These are phyloP conservation scores for Sthenelais limicola DNA, from an alignment of 2,888 invertebrate species.

Conservation along the genomic window DNA sequence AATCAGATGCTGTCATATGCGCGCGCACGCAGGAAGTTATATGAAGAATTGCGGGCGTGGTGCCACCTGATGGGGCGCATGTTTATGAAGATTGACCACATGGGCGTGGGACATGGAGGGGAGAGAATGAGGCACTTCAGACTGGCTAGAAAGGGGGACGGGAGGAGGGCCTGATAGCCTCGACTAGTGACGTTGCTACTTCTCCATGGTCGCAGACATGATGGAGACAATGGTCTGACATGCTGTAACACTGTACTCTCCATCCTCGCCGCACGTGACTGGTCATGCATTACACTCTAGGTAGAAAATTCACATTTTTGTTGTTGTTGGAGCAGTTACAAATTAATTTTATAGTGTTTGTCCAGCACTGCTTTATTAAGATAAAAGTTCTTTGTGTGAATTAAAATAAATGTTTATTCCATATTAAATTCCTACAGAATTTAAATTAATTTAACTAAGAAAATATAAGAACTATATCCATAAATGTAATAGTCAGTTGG, in stretches of 20 bases:
- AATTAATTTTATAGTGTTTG: too few relatives aligned
- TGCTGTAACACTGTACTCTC: constrained; percentile 21
- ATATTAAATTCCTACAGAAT: background rate
- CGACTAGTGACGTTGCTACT: background rate
- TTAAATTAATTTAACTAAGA: background rate
- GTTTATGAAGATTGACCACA: constrained; percentile 31
- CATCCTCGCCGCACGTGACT: background rate
- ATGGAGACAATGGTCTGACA: background rate
- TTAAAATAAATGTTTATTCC: background rate
- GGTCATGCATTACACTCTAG: constrained; percentile 16
- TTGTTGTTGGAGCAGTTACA: too few relatives aligned
- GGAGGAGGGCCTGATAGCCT: too few relatives aligned
- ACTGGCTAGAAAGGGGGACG: too few relatives aligned
- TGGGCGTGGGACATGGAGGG: background rate
- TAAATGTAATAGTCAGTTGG: too few relatives aligned
- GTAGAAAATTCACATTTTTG: too few relatives aligned
- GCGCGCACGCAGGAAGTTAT: constrained; percentile 33
- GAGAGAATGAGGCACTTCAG: too few relatives aligned
- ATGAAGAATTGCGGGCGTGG: too few relatives aligned
- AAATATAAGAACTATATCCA: too few relatives aligned
- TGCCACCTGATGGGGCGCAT: constrained; percentile 23
- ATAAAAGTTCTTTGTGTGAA: too few relatives aligned
- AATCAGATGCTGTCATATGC: background rate
- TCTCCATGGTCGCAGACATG: background rate
- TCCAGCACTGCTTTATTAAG: too few relatives aligned